These are phyloP conservation scores for Acleris laterana DNA, from an alignment of 2,888 invertebrate species.

Conservation along the genomic window DNA sequence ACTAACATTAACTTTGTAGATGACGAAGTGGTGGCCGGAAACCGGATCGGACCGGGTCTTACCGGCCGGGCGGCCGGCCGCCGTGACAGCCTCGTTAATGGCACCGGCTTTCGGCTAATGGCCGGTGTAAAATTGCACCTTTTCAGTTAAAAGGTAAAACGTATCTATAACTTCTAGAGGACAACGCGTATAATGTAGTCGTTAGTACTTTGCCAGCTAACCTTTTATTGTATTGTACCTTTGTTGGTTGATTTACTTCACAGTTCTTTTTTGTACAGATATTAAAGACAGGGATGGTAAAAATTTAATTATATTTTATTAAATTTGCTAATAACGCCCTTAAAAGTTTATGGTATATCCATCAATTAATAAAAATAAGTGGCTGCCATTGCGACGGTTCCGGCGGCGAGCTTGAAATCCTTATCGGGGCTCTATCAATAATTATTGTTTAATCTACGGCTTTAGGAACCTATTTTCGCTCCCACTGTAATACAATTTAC, in stretches of 20 bases:
- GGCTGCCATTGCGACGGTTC: slow-evolving; percentile 56
- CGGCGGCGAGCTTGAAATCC: slow-evolving; percentile 22
- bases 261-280: too few relatives aligned
- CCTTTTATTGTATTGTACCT: neutral
- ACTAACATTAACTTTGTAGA: slow-evolving; percentile 43
- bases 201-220: too few relatives aligned
- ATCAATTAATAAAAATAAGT: slow-evolving; percentile 56
- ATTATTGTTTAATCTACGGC: slow-evolving; percentile 34
- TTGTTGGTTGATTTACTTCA: neutral
- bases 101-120: slow-evolving; percentile 55
- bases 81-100: slow-evolving; percentile 55
- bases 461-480: slow-evolving; percentile 27
- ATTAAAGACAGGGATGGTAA: too few relatives aligned
- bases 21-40: slow-evolving; percentile 40
- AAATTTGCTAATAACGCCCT: too few relatives aligned
- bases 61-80: too few relatives aligned
- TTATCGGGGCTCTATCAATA: slow-evolving; percentile 24
- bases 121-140: slow-evolving; percentile 44
- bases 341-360: too few relatives aligned
- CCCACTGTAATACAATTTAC: slow-evolving; percentile 8
- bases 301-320: too few relatives aligned
- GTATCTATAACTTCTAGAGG: slow-evolving; percentile 47
- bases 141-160: slow-evolving; percentile 51
- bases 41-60: slow-evolving; percentile 23
- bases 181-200: slow-evolving; percentile 44